Conservation (phyloP, 1,140 invertebrate genomes). For the Tetramorium simillimum region DNA sequence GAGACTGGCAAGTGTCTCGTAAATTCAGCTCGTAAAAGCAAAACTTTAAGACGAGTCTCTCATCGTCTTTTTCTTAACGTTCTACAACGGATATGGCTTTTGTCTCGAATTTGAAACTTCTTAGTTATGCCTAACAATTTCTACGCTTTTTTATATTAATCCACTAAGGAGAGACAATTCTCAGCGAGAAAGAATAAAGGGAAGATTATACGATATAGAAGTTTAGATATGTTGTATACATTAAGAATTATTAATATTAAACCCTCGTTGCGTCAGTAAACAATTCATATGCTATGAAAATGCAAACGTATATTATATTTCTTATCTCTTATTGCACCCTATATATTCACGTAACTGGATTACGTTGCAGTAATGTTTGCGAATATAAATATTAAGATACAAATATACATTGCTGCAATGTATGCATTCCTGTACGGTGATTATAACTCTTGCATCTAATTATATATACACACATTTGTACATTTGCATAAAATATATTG, state of each 20-base stretch:
- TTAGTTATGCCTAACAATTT: conserved; percentile 9
- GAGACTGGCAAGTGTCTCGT: conserved; percentile 31
- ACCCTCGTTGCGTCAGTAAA: not conserved
- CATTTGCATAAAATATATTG: not conserved
- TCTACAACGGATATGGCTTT: conserved; percentile 16
- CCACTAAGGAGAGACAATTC: not conserved
- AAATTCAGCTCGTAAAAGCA: conserved; percentile 29
- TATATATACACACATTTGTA: not conserved
- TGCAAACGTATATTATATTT: not conserved
- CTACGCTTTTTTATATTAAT: conserved; percentile 20
- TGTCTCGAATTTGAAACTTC: conserved; percentile 22
- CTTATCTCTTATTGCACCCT: not conserved
- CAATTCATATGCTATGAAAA: not conserved
- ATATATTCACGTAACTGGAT: not conserved
- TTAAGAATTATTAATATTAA: conserved; percentile 22
- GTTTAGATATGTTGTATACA: not conserved
- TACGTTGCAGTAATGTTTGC: not conserved
- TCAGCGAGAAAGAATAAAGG: not conserved
- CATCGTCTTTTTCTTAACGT: conserved; percentile 40
- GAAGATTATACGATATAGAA: not conserved
- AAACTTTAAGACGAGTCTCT: conserved; percentile 38
- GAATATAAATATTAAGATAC: conserved; percentile 7
- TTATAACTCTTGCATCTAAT: not conserved
- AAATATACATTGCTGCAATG: not conserved
- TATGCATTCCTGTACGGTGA: not conserved